Base-by-base conservation (phyloP, 1,140 invertebrate species). In the Cepaea nemoralis region DNA sequence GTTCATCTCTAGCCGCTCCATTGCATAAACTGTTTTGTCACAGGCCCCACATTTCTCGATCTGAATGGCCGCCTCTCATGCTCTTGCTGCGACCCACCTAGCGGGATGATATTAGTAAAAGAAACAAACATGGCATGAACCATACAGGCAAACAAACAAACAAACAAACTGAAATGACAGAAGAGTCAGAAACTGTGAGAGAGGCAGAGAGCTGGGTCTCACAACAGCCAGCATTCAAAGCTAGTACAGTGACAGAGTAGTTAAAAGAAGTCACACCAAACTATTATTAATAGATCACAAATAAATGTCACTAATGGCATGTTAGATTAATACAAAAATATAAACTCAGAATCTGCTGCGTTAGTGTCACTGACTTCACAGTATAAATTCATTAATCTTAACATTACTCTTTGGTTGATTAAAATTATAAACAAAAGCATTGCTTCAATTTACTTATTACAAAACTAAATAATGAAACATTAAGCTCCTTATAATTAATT, bases 1-100 rank as follows among this genome's bases (percentile, higher is more conserved):
- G 88, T 94, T 94, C 59, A 94, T 94, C 87, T 96, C 95, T 59
- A 95, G 93, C 91, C 95, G 95, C 90, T 96, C 95, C 92, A 96
- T 93, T 16, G 94, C 95, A 91, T 96, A 96, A 37, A 96, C 95
- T 83, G 94, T 94, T 89, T 94, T 94, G 78, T 94, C 92, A 90
- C 95, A 96, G 85, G 94, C 93, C 81, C 94, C 93, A 87, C 95
- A 96, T 66, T 93, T 92, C 87, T 95, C 95, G 83, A 92, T 90
- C 83, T 92, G 92, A 82, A 91, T 93, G 67, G 93, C 91, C 86
- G 80, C 82, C n/a, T 48, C 81, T 59, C 80, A 87, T 84, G 82
- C 84, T 84, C 71, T 84, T 85, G 86, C 86, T 87, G 80, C 83
- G 81, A 31, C 73, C 83, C 66, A 83, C 79, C 75, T 83, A 81